phyloP scores from a whole-genome alignment of 2,797 vertebrate genomes.

The Pangasius macronema region DNA sequence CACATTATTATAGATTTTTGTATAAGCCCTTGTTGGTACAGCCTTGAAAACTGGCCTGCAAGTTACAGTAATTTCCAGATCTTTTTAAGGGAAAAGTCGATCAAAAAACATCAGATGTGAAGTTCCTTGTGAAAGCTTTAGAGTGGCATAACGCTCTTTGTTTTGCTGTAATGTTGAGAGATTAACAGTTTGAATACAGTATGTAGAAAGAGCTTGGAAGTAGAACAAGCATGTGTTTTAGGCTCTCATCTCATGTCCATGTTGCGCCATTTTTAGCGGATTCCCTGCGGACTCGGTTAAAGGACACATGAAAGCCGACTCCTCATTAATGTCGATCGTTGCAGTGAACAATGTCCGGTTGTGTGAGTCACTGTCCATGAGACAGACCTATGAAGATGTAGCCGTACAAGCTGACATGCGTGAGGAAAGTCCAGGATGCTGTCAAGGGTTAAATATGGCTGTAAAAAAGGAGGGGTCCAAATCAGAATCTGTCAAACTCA shows the following conservation, averaged over 20 bases:
- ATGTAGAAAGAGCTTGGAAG: neutral
- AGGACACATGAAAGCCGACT: constrained; percentile 33
- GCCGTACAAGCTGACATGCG: neutral
- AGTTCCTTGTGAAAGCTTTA: too few species aligned
- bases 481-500: neutral
- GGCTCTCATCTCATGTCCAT: neutral
- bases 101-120: neutral
- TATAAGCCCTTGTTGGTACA: neutral
- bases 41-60: neutral
- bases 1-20: neutral
- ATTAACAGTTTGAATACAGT: neutral
- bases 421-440: neutral
- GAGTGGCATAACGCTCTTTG: neutral
- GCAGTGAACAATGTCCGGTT: constrained; percentile 34
- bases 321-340: constrained; percentile 27
- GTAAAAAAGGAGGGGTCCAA: neutral
- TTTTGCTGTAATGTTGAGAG: neutral
- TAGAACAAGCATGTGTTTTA: too few species aligned
- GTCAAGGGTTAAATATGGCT: neutral
- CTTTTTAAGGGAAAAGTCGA: neutral
- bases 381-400: neutral
- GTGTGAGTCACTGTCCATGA: constrained; percentile 6
- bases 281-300: constrained; percentile 18
- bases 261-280: neutral
- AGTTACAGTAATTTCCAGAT: neutral